These are phyloP conservation scores for Valencia hispanica DNA, from an alignment of 2,797 vertebrate genomes.

Conservation along the genomic window DNA sequence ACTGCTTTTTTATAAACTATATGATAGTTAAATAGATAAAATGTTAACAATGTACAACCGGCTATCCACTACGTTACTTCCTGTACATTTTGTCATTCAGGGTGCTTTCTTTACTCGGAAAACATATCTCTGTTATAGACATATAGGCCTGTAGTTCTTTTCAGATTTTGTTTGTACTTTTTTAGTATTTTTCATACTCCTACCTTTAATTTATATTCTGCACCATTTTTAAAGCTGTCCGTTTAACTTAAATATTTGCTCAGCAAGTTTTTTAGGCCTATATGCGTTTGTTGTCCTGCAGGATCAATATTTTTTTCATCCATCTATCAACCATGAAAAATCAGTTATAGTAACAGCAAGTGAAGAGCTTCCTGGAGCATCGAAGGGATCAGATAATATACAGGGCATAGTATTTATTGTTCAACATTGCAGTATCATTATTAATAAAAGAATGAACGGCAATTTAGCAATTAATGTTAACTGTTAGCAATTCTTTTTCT, in stretches of 20 bases:
- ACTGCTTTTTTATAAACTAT: too few species aligned
- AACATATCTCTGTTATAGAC: too few species aligned
- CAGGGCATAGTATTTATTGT: not conserved
- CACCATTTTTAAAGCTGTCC: not conserved
- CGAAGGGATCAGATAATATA: not conserved
- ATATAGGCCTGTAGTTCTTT: too few species aligned
- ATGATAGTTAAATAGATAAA: too few species aligned
- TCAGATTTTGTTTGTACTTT: too few species aligned
- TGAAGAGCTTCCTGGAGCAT: not conserved
- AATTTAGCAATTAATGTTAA: not conserved
- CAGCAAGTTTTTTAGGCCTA: not conserved
- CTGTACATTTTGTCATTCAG: too few species aligned
- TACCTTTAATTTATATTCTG: not conserved
- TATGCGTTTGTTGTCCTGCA: not conserved
- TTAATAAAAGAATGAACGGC: not conserved
- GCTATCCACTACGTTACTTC: too few species aligned
- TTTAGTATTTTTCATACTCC: too few species aligned
- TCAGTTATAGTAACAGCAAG: not conserved
- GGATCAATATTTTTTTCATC: not conserved
- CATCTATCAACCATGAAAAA: not conserved
- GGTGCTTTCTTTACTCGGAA: too few species aligned
- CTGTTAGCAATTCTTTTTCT: not conserved
- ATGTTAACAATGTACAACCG: too few species aligned
- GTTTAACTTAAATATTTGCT: not conserved
- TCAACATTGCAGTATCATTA: not conserved